Evolutionary conservation across 1,140 invertebrate genomes (phyloP), one percentile per base, ranked within the genome.

Genomic region (Drosophila neocordata): DNA sequence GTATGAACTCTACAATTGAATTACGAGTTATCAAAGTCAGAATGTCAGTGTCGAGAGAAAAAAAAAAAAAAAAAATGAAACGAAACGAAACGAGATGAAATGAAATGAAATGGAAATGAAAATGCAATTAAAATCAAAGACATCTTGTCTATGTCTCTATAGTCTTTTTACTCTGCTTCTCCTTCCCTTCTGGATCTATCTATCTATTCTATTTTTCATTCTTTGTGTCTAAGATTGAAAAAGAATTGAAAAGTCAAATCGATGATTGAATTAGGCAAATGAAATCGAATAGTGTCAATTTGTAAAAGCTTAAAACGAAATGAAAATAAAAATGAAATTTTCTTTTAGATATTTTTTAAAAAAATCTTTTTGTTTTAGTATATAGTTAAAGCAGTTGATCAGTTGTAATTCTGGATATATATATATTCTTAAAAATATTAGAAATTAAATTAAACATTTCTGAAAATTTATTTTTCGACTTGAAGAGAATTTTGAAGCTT

Each of bases 101-200:
- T 31, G 6, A 31, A 55, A 13, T 2, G 53, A 56, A 56, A 56
- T 56, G 27, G 22, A 55, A 56, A 56, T 56, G 13, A 35, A 56
- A 56, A 56, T 56, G 53, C 53, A 56, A 56, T 56, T 56, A 35
- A 56, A 56, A 56, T 56, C 53, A 56, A 56, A 56, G 53, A 56
- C 53, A 34, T 56, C 24, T 48, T 48, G 15, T 20, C 41, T 48
- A 48, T 48, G 41, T 9, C 8, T 18, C 41, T 44, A 1, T 18
- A 24, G 24, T 13, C 2, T 18, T 20, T n/a, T 15, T 31, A 12
- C n/a, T 9, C n/a, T n/a, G n/a, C n/a, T n/a, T n/a, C 13, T 9
- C 13, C 13, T 13, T 55, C 41, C n/a, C 41, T 44, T 9, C n/a
- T n/a, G n/a, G n/a, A 8, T 18, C 41, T 8, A 1, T 20, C 27